These are phyloP conservation scores for Tachysurus fulvidraco DNA, from an alignment of 2,113 vertebrate species.

Conservation along the genomic window DNA sequence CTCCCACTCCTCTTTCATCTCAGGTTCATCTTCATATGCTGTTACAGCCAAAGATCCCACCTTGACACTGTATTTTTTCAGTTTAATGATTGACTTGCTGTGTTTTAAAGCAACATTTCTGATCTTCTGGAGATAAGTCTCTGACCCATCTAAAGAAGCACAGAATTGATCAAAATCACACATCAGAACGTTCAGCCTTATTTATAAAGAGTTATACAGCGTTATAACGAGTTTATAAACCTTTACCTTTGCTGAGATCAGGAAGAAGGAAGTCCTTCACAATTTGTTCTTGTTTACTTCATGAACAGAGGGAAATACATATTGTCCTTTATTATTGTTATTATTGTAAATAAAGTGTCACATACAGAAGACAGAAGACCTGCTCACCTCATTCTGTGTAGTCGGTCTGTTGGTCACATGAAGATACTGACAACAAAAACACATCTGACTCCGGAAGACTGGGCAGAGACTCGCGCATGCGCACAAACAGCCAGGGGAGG, in stretches of 20 bases:
- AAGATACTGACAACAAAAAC: not conserved
- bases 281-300: not conserved
- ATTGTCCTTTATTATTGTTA: not conserved
- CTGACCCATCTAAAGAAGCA: not conserved
- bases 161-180: too few relatives aligned
- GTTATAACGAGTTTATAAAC: not conserved
- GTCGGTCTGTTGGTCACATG: not conserved
- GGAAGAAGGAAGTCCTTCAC: not conserved
- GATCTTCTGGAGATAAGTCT: not conserved
- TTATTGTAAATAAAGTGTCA: not conserved
- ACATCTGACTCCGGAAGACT: too few relatives aligned
- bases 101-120: not conserved
- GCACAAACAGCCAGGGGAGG: not conserved
- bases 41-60: constrained; percentile 43
- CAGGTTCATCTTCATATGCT: not conserved
- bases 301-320: not conserved
- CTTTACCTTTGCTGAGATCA: not conserved
- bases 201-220: not conserved
- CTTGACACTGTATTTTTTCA: not conserved
- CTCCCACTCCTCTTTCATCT: constrained; percentile 32
- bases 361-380: not conserved
- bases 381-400: not conserved
- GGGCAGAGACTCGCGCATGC: not conserved
- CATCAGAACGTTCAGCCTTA: not conserved
- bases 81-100: not conserved